Conservation (phyloP, 2,113 vertebrate species). For the Bos javanicus region DNA sequence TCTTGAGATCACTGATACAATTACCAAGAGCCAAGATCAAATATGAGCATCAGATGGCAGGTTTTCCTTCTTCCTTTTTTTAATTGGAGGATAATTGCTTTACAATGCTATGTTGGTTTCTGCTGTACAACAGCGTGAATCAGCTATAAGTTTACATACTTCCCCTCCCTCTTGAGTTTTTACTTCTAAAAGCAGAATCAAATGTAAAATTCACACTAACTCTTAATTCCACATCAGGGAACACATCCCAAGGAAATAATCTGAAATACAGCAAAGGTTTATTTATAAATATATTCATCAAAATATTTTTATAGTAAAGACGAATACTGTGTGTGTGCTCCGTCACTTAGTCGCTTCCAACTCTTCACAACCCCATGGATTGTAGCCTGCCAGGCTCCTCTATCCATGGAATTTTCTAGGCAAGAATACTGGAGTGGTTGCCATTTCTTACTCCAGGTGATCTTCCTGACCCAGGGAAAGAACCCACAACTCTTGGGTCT, state of each 20-base stretch:
- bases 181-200: neutral
- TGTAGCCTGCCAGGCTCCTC: neutral
- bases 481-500: fast-evolving
- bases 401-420: neutral
- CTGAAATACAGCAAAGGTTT: neutral
- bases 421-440: neutral
- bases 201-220: neutral
- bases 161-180: neutral
- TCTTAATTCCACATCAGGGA: neutral
- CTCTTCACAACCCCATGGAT: neutral
- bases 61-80: neutral
- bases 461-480: neutral
- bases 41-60: neutral
- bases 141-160: neutral
- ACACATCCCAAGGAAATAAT: neutral
- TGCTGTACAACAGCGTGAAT: neutral
- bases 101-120: neutral
- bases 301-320: neutral
- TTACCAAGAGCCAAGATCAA: neutral
- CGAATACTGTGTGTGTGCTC: fast-evolving
- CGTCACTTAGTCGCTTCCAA: fast-evolving
- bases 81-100: neutral
- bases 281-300: neutral
- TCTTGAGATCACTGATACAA: constrained; percentile 9
- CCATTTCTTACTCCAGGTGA: neutral